Conservation (phyloP, 1,140 invertebrate genomes). For the Zaprionus taronus region DNA sequence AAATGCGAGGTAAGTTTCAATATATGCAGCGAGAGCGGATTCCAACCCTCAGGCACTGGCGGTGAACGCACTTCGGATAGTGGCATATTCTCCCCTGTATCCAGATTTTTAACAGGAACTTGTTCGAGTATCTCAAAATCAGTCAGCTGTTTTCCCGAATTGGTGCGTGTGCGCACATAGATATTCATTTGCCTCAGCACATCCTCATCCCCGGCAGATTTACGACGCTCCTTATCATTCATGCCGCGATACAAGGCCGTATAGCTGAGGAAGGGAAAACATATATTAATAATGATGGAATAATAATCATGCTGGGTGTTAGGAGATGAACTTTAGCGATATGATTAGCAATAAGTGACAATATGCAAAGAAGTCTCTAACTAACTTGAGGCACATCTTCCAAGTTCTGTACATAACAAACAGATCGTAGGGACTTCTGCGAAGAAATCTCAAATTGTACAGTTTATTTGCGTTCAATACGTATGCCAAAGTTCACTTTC, state of each 20-base stretch:
- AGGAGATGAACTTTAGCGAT: slow-evolving; percentile 45
- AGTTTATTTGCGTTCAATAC: slow-evolving; percentile 14
- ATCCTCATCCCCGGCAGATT: slow-evolving; percentile 90
- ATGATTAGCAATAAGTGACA: slow-evolving; percentile 29
- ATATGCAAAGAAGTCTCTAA: slow-evolving; percentile 18
- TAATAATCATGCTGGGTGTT: not conserved
- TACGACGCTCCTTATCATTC: slow-evolving; percentile 88
- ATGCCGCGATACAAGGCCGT: slow-evolving; percentile 66
- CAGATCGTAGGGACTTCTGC: slow-evolving; percentile 59
- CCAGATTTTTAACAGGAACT: slow-evolving; percentile 96
- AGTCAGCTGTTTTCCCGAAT: slow-evolving; percentile 92
- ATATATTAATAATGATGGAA: not conserved
- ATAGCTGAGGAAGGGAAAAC: slow-evolving; percentile 50
- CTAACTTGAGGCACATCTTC: slow-evolving; percentile 65
- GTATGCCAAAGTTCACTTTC: slow-evolving; percentile 39
- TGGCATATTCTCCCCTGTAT: slow-evolving; percentile 89
- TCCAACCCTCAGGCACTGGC: slow-evolving; percentile 84
- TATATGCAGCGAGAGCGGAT: slow-evolving; percentile 96
- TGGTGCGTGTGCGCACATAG: slow-evolving; percentile 92
- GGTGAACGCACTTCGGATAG: slow-evolving; percentile 83
- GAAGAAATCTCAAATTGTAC: slow-evolving; percentile 33
- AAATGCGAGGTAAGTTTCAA: slow-evolving; percentile 89
- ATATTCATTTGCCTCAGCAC: slow-evolving; percentile 89
- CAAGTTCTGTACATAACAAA: slow-evolving; percentile 62
- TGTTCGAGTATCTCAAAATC: slow-evolving; percentile 96